Conservation (phyloP, 1,140 invertebrate genomes). For the Drosophila persimilis region DNA sequence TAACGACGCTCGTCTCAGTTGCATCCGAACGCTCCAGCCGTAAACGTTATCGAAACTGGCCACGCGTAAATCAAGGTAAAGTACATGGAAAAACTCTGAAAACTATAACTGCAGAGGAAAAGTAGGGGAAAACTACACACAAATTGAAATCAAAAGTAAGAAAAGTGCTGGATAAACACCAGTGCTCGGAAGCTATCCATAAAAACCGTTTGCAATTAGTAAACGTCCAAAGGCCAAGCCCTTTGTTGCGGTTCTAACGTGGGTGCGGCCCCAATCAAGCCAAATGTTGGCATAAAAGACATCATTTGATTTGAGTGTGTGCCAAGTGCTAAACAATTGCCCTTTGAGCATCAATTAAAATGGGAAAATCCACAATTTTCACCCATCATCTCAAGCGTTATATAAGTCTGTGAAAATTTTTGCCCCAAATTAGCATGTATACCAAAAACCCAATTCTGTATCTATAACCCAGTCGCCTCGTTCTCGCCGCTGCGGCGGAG, state of each 20-base stretch:
- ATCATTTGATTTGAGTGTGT: conserved; percentile 68
- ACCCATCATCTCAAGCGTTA: conserved; percentile 37
- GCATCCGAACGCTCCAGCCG: conserved; percentile 80
- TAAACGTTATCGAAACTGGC: conserved; percentile 74
- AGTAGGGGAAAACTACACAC: conserved; percentile 19
- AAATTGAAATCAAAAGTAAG: conserved; percentile 41
- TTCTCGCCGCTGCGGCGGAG: conserved; percentile 67
- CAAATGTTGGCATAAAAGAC: conserved; percentile 41
- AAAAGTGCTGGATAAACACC: conserved; percentile 11
- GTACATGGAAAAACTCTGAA: conserved; percentile 4
- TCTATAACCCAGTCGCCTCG: conserved; percentile 72
- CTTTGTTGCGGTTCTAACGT: conserved; percentile 6
- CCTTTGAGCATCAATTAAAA: conserved; percentile 18
- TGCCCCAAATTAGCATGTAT: conserved; percentile 78
- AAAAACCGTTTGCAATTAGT: conserved; percentile 41
- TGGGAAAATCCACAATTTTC: conserved; percentile 42
- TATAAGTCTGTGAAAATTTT: conserved; percentile 76
- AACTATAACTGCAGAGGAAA: conserved; percentile 5
- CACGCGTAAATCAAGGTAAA: conserved; percentile 64
- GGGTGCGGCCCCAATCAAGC: conserved; percentile 63
- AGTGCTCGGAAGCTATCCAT: neutral
- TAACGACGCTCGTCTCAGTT: conserved; percentile 78
- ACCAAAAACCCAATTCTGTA: conserved; percentile 76
- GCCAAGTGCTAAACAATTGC: conserved; percentile 53
- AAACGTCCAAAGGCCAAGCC: conserved; percentile 34